These are phyloP conservation scores for Darevskia mixta DNA, from an alignment of 2,797 vertebrate genomes.

Conservation along the genomic window DNA sequence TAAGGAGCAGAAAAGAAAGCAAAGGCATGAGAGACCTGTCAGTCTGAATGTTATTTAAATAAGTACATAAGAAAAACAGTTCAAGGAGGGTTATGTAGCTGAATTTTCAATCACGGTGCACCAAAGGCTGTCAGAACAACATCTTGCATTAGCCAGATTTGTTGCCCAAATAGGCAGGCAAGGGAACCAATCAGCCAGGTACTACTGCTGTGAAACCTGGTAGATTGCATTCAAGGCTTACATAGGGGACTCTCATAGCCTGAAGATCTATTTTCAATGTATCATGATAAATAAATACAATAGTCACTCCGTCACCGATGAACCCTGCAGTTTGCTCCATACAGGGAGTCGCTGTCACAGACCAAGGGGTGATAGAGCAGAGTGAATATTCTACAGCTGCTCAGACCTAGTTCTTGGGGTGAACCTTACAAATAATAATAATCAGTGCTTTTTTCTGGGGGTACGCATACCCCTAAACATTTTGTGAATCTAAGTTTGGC, in stretches of 20 bases:
- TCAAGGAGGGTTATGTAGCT: conserved; percentile 83
- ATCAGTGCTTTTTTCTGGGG: too few relatives aligned
- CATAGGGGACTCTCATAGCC: conserved; percentile 50
- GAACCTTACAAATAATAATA: not conserved
- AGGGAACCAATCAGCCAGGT: conserved; percentile 18
- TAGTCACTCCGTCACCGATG: not conserved
- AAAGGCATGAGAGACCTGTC: conserved; percentile 83
- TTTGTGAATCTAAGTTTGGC: too few relatives aligned
- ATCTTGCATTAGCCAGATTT: conserved; percentile 72
- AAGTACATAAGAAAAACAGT: conserved; percentile 86
- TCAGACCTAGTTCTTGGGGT: not conserved
- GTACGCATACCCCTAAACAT: too few relatives aligned
- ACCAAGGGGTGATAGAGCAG: not conserved
- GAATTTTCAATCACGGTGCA: conserved; percentile 81
- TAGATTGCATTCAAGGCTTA: conserved; percentile 29
- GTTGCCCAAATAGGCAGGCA: conserved; percentile 60
- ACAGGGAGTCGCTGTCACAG: not conserved
- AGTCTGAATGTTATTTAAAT: conserved; percentile 87
- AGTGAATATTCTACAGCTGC: not conserved
- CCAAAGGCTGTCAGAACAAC: conserved; percentile 66
- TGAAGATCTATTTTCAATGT: conserved; percentile 36
- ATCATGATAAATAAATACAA: conserved; percentile 35
- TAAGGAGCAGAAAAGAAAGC: conserved; percentile 81
- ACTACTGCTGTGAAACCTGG: not conserved
- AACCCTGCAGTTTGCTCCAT: not conserved